Percentiles rank a stretch among this genome's conserved stretches.
Conservation (phyloP, 2,888 invertebrate species). For the Hydrotaea cyrtoneurina region DNA sequence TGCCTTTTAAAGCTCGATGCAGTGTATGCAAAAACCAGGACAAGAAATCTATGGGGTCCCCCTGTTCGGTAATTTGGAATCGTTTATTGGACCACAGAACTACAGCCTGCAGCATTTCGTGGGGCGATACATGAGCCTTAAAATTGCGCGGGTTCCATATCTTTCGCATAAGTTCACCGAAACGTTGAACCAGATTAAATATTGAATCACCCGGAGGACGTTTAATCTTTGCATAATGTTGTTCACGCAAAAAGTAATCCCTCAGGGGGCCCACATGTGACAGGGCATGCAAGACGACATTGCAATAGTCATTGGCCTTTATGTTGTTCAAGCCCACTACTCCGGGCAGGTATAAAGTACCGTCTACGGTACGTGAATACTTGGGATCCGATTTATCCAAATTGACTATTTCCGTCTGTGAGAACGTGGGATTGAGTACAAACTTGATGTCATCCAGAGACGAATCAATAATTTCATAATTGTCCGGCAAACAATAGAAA, state of each 20-base stretch:
- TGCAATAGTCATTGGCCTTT: slow-evolving; percentile 99
- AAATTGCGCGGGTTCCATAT: slow-evolving; percentile 99
- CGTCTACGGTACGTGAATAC: slow-evolving; percentile 96
- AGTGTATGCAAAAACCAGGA: slow-evolving; percentile 99
- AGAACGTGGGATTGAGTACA: slow-evolving; percentile 98
- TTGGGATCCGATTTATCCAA: slow-evolving; percentile 87
- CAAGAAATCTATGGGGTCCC: slow-evolving; percentile 98
- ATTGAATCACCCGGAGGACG: slow-evolving; percentile 97
- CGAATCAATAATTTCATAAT: slow-evolving; percentile 99
- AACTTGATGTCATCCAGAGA: slow-evolving; percentile 99
- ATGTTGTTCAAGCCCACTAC: slow-evolving; percentile 99
- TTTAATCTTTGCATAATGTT: slow-evolving; percentile 93
- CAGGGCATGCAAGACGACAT: slow-evolving; percentile 97
- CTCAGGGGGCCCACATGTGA: slow-evolving; percentile 97
- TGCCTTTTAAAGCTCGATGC: slow-evolving; percentile 96
- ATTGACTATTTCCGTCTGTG: slow-evolving; percentile 89
- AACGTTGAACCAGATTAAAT: slow-evolving; percentile 92
- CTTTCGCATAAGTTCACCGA: slow-evolving; percentile 97
- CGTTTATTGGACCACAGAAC: slow-evolving; percentile 97
- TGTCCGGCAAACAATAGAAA: slow-evolving; percentile 99
- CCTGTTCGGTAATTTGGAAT: slow-evolving; percentile 99
- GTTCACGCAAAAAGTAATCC: slow-evolving; percentile 96
- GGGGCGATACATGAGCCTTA: slow-evolving; percentile 99
- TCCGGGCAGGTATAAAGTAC: slow-evolving; percentile 97
- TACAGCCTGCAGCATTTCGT: slow-evolving; percentile 99